These are phyloP conservation scores for Littorina saxatilis DNA, from an alignment of 1,140 invertebrate species.

Conservation along the genomic window DNA sequence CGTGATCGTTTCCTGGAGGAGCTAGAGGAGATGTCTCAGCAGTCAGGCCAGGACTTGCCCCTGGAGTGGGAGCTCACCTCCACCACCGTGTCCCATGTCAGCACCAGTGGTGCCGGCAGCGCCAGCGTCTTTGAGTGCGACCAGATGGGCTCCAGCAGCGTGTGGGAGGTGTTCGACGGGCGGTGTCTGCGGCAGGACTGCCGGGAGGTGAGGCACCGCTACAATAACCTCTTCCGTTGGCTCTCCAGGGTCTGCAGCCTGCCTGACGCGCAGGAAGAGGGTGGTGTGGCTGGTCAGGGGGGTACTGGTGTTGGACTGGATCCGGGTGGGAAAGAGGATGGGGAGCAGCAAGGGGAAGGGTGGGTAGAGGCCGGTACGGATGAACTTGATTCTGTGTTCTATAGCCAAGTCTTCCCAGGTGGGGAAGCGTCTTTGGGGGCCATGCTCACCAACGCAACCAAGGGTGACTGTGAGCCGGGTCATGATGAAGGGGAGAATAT, in stretches of 20 bases:
- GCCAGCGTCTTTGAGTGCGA: constrained; percentile 11
- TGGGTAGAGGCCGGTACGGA: not conserved
- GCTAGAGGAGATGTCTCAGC: constrained; percentile 49
- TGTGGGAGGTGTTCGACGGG: constrained; percentile 53
- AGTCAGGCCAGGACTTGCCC: constrained; percentile 48
- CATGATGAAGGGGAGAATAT: not conserved
- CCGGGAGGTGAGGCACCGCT: constrained; percentile 49
- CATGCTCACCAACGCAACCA: not conserved
- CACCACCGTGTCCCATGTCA: constrained; percentile 17
- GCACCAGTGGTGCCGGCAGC: constrained; percentile 4
- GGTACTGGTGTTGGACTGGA: not conserved
- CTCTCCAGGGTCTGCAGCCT: constrained; percentile 24
- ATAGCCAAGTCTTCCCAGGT: not conserved
- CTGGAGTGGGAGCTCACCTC: constrained; percentile 52
- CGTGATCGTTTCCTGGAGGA: constrained; percentile 47
- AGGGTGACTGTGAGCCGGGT: not conserved
- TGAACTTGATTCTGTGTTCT: not conserved
- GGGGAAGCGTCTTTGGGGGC: not conserved
- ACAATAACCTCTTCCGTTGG: constrained; percentile 45
- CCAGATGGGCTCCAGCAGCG: constrained; percentile 31
- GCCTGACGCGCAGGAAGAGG: not conserved
- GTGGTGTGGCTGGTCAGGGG: not conserved
- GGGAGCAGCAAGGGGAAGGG: not conserved
- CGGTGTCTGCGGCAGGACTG: constrained; percentile 49
- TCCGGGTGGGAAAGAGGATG: not conserved